Evolutionary conservation across 2,888 invertebrate genomes (phyloP).

Genomic region (Gasteruption jaculator): DNA sequence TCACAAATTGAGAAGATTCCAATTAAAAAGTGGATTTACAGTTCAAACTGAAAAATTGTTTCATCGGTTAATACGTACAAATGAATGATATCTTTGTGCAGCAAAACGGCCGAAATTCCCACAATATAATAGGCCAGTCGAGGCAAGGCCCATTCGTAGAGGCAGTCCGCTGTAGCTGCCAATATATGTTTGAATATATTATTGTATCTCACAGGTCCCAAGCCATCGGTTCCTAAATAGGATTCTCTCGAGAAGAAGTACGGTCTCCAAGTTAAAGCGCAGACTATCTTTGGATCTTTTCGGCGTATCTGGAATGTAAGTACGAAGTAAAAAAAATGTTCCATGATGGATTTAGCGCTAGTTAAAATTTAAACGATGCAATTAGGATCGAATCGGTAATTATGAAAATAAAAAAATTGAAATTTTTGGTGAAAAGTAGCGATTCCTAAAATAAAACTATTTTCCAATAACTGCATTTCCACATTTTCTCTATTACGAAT

Average conservation of each 20-base stretch:
- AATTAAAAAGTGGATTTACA: too few species aligned
- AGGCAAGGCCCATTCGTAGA: slow-evolving; percentile 61
- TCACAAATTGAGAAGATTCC: too few species aligned
- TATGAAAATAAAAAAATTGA: too few species aligned
- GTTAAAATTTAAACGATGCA: too few species aligned
- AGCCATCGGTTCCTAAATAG: slow-evolving; percentile 57
- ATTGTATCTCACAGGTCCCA: slow-evolving; percentile 51
- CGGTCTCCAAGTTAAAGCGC: slow-evolving; percentile 72
- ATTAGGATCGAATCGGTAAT: too few species aligned
- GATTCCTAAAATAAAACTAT: too few species aligned
- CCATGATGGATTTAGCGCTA: not conserved
- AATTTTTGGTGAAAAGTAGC: too few species aligned
- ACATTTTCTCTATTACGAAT: too few species aligned
- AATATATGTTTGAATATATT: slow-evolving; percentile 53
- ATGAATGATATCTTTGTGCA: slow-evolving; percentile 69
- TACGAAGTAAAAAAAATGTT: slow-evolving; percentile 6
- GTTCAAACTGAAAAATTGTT: not conserved
- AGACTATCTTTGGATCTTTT: slow-evolving; percentile 66
- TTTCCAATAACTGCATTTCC: too few species aligned
- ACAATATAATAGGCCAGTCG: slow-evolving; percentile 57
- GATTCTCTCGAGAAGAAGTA: slow-evolving; percentile 60
- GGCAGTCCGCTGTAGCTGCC: slow-evolving; percentile 54
- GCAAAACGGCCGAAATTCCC: slow-evolving; percentile 64
- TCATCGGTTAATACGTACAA: slow-evolving; percentile 53
- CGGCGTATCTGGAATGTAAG: slow-evolving; percentile 57